Evolutionary conservation across 2,113 vertebrate genomes (phyloP), one percentile per base, ranked within the genome.

Genomic region (Malaclemys terrapin): DNA sequence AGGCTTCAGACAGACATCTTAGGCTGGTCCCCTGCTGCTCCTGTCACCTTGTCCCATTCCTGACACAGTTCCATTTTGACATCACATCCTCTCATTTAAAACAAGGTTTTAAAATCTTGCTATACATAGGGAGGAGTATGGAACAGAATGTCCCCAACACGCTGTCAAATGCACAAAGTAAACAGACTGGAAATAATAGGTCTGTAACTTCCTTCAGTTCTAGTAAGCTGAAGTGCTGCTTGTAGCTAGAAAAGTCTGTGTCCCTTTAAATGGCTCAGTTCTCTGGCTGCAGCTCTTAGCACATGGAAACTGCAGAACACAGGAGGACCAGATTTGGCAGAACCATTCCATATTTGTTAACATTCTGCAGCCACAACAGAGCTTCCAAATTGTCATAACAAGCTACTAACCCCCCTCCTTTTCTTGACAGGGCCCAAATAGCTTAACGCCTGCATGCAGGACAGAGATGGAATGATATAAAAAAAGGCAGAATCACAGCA

Each of bases 401-500:
- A 52, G 4, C 57, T 56, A 25, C 0, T 1, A 89, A 45, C 25
- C 72, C 72, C 17, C 5, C 35, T n/a, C 35, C 14, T 65, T 65
- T 65, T 65, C 45, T 90, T 57, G 72, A n/a, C 69, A 93, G 96
- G 87, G 56, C 87, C 81, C 87, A 54, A 78, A 84, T 65, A 42
- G 62, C 6, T 49, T 89, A 62, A 84, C 90, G 47, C 38, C 56
- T 59, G 42, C 72, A 92, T 81, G 75, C 57, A 76, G 89, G 89
- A 88, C 93, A 87, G 79, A 96, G 93, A 93, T 7, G 35, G 90
- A 91, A 76, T 8, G 5, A 75, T 38, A 76, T 3, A 25, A 96
- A 81, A 91, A 90, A 95, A 78, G 94, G 72, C 53, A 10, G 90
- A 95, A 97, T 97, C 96, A 96, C 38, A 10, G 78, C 95, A 54